Conservation (phyloP, 2,888 invertebrate species). For the Drosophila aldrichi region DNA sequence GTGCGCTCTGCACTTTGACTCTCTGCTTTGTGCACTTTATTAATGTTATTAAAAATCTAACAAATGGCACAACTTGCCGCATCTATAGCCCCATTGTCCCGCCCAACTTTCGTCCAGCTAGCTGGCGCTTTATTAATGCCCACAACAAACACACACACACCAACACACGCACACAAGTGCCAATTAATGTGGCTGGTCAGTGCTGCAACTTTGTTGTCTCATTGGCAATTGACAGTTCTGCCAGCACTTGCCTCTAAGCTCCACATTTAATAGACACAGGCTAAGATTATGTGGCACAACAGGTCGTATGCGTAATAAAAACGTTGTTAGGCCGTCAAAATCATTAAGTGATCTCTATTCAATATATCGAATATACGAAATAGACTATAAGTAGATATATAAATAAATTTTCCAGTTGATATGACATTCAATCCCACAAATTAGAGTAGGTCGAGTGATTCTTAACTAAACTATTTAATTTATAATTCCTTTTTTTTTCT, state of each 20-base stretch:
- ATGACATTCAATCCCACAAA: too few relatives aligned
- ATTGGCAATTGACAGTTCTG: slow-evolving; percentile 43
- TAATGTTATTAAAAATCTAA: slow-evolving; percentile 82
- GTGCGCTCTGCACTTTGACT: slow-evolving; percentile 70
- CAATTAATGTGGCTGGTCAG: slow-evolving; percentile 58
- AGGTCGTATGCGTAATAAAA: slow-evolving; percentile 41
- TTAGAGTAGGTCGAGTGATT: too few relatives aligned
- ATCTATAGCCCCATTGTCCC: slow-evolving; percentile 3
- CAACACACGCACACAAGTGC: slow-evolving; percentile 9
- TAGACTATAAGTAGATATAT: too few relatives aligned
- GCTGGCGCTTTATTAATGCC: slow-evolving; percentile 55
- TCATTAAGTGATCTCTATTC: background rate
- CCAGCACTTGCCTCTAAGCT: slow-evolving; percentile 1
- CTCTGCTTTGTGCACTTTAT: slow-evolving; percentile 77
- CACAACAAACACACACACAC: slow-evolving; percentile 6
- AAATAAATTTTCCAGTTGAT: too few relatives aligned
- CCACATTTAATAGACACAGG: slow-evolving; percentile 16
- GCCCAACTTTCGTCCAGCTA: slow-evolving; percentile 7
- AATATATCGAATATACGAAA: too few relatives aligned
- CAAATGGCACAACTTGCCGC: slow-evolving; percentile 66
- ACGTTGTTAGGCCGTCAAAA: slow-evolving; percentile 1
- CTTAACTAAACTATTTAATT: too few relatives aligned
- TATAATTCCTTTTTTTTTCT: too few relatives aligned
- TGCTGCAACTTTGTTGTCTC: slow-evolving; percentile 45
- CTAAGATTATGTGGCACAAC: slow-evolving; percentile 24